Evolutionary conservation across 2,113 vertebrate species (phyloP), one percentile per base, ranked within the genome.

Genomic region (Lophochroa leadbeateri): DNA sequence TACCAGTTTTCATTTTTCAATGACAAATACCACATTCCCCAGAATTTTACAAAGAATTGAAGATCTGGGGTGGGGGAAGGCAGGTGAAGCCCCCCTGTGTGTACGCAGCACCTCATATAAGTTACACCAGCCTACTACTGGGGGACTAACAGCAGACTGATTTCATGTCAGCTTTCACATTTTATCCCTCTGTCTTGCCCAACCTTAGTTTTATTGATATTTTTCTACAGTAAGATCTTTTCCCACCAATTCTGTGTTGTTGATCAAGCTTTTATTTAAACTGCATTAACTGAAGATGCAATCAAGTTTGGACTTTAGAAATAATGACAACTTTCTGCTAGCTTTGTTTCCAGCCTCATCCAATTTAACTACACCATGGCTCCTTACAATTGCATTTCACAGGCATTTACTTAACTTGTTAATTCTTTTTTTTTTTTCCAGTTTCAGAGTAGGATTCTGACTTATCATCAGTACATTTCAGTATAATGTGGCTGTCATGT

Each of bases 91-190:
- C 52, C 18, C 31, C 23, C 46, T 41, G 17, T 49, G 39, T 47
- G 11, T 1, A 58, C 4, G 33, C 55, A 58, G 20, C 8, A 0
- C 23, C 46, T 68, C 7, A 7, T 35, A 15, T 0, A 6, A 41
- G 33, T 13, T n/a, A 43, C 21, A 55, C 31, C 68, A 31, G 10
- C 5, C 2, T 74, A 31, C 60, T 74, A 2, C 16, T 16, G 5
- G 4, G 47, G n/a, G 24, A 44, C 21, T 29, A 27, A 24, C 15
- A 58, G 37, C 6, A 41, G 15, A 12, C 29, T 63, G 35, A 55
- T 43, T 84, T 60, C 57, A 82, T 28, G 25, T 35, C 10, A 15
- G 15, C 47, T 78, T 79, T 77, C 28, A 65, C 12, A 33, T 46
- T 86, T 93, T 78, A 33, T 58, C 41, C 2, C 1, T 39, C 19